Evolutionary conservation across 1,140 invertebrate species (phyloP).

Genomic region (Brachionus sp.): DNA sequence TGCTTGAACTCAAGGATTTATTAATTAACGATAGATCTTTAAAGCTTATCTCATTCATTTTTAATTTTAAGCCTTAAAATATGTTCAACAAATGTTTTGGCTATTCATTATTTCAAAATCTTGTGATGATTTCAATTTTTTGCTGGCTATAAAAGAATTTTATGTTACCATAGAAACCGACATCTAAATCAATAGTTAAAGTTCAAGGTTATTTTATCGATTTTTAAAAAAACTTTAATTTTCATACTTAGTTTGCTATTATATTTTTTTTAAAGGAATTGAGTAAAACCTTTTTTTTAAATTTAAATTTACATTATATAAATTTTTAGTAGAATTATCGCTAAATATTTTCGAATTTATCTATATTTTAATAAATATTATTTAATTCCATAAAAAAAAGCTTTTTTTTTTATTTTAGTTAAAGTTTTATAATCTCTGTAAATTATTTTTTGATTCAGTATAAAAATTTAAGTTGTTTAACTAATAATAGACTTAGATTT

Average conservation of each 20-base stretch:
- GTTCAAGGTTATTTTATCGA: not conserved
- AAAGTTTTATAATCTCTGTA: no score
- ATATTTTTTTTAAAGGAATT: no score
- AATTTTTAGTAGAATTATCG: no score
- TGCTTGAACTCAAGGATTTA: slow-evolving; percentile 24
- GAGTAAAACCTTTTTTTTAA: no score
- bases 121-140: not conserved
- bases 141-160: slow-evolving; percentile 13
- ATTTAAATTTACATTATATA: no score
- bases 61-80: not conserved
- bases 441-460: no score
- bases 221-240: not conserved
- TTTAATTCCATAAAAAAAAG: no score
- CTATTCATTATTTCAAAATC: not conserved
- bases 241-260: not conserved
- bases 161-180: not conserved
- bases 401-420: no score
- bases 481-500: no score
- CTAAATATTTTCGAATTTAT: no score
- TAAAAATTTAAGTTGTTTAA: no score
- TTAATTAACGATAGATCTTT: slow-evolving; percentile 19
- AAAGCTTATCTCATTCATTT: slow-evolving; percentile 38
- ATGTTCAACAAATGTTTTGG: not conserved
- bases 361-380: no score
- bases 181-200: not conserved